Evolutionary conservation across 2,797 vertebrate species (phyloP).

Genomic region (Masticophis lateralis): DNA sequence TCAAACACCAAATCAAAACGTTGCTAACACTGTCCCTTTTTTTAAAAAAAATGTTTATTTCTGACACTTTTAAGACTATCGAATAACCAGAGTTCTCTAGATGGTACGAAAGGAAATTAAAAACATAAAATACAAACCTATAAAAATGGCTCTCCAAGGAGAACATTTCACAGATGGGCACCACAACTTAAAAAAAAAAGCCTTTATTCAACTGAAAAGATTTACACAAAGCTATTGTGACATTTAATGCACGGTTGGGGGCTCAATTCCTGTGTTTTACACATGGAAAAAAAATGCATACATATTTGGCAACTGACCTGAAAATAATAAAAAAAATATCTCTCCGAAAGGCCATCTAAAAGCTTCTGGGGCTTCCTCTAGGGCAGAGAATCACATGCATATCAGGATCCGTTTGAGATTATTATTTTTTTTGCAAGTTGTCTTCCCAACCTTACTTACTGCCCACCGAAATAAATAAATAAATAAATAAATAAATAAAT

Average conservation of each 20-base stretch:
- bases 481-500: not conserved
- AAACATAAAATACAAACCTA: not conserved
- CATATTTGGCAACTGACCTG: not conserved
- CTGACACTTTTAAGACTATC: not conserved
- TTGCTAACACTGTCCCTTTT: not conserved
- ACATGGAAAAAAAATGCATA: not conserved
- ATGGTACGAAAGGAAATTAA: not conserved
- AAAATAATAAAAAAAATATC: not conserved
- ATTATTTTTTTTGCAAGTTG: rapidly evolving
- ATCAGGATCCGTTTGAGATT: not conserved
- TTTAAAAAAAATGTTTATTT: not conserved
- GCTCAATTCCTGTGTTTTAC: not conserved
- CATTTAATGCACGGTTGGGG: not conserved
- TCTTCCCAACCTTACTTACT: not conserved
- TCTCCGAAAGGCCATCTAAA: not conserved
- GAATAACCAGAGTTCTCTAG: not conserved
- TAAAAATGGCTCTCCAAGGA: not conserved
- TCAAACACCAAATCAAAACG: not conserved
- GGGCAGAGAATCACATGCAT: not conserved
- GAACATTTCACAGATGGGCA: not conserved
- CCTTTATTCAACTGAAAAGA: not conserved
- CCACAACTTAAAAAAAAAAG: not conserved
- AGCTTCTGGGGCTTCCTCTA: not conserved
- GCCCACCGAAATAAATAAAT: not conserved
- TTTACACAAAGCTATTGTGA: not conserved